Percentiles rank a stretch among this genome's conserved stretches.
These are phyloP conservation scores for Seriola aureovittata DNA, from an alignment of 2,113 vertebrate species.

Conservation along the genomic window DNA sequence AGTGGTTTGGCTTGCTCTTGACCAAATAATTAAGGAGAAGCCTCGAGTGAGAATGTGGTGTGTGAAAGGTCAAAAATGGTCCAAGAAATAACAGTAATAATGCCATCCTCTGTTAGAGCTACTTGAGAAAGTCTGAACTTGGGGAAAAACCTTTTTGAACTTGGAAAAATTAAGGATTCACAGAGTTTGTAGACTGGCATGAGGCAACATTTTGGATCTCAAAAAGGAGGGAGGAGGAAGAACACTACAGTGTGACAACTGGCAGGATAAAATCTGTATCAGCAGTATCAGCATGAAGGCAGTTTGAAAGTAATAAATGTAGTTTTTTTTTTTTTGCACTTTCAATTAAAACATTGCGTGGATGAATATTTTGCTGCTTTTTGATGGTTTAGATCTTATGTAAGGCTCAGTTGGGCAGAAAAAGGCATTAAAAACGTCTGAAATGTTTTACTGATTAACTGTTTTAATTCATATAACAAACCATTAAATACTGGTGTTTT, in stretches of 20 bases:
- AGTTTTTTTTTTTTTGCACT: too few species aligned
- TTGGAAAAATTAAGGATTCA: background rate
- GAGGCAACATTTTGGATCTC: background rate
- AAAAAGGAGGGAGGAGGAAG: background rate
- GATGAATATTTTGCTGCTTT: background rate
- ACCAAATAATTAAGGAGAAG: slow-evolving; percentile 28
- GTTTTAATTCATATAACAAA: background rate
- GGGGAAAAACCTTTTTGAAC: too few species aligned
- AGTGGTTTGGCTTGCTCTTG: background rate
- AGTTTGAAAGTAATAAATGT: too few species aligned
- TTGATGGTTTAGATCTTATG: background rate
- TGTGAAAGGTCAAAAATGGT: background rate
- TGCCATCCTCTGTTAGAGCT: background rate
- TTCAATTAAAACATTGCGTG: background rate
- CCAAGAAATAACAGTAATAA: background rate
- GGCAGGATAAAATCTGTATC: too few species aligned
- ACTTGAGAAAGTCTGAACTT: background rate
- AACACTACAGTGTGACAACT: too few species aligned
- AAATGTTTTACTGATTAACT: background rate
- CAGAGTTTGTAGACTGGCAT: background rate
- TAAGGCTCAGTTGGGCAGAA: background rate
- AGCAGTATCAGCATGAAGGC: too few species aligned
- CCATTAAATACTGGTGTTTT: background rate
- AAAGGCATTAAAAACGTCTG: background rate
- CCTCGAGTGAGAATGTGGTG: background rate